A percentile compares a stretch with the other conserved stretches of the same genome.
Evolutionary conservation across 1,140 invertebrate genomes (phyloP).

Genomic region (Glossosoma conforme): DNA sequence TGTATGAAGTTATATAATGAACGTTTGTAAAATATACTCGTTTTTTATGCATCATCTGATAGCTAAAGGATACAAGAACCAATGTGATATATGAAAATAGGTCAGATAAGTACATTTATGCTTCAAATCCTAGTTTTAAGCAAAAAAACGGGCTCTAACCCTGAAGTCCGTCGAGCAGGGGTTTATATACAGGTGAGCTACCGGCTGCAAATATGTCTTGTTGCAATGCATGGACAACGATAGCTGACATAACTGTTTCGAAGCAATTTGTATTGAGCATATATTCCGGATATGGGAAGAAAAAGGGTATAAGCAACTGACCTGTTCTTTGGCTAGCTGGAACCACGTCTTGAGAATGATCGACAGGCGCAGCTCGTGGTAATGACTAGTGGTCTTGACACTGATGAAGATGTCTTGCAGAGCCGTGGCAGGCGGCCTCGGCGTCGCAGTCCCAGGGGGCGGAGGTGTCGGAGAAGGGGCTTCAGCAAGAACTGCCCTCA

Average conservation of each 20-base stretch:
- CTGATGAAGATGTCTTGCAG: slow-evolving; percentile 88
- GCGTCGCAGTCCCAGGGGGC: slow-evolving; percentile 42
- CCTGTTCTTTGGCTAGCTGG: slow-evolving; percentile 83
- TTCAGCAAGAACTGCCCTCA: slow-evolving; percentile 1
- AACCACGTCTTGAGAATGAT: slow-evolving; percentile 91
- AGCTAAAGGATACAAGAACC: no score
- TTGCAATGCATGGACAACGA: no score
- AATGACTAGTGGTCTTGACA: slow-evolving; percentile 88
- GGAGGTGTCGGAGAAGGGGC: slow-evolving; percentile 2
- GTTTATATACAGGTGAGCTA: no score
- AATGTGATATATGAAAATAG: no score
- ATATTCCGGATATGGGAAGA: neutral
- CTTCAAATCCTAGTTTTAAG: no score
- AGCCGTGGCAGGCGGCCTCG: slow-evolving; percentile 61
- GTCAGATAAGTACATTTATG: no score
- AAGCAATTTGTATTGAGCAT: neutral
- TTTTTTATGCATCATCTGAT: no score
- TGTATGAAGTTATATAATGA: no score
- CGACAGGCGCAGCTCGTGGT: slow-evolving; percentile 78
- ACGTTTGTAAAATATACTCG: no score
- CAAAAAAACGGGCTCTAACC: no score
- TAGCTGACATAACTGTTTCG: neutral
- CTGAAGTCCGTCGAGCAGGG: no score
- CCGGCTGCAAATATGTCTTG: no score
- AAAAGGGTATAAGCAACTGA: slow-evolving; percentile 46